Conservation (phyloP, 1,140 invertebrate genomes). For the Trichoplusia ni region DNA sequence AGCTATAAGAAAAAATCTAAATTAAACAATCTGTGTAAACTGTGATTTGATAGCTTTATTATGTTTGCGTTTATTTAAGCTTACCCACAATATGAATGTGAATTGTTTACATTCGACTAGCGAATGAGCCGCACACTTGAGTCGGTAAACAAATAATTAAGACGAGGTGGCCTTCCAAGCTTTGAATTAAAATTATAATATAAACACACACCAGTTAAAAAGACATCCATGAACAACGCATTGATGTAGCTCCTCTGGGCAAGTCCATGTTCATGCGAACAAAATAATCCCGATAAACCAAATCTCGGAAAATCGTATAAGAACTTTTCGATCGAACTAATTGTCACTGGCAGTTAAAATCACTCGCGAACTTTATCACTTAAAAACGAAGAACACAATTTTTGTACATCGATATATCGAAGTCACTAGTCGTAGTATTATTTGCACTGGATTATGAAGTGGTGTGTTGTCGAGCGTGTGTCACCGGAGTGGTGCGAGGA, state of each 20-base stretch:
- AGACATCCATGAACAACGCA: slow-evolving; percentile 81
- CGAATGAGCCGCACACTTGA: slow-evolving; percentile 29
- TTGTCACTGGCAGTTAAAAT: slow-evolving; percentile 51
- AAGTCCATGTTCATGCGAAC: slow-evolving; percentile 78
- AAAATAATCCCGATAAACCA: slow-evolving; percentile 51
- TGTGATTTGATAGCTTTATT: slow-evolving; percentile 25
- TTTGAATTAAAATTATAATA: slow-evolving; percentile 42
- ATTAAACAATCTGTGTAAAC: slow-evolving; percentile 14
- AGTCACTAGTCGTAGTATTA: slow-evolving; percentile 32
- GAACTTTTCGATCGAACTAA: slow-evolving; percentile 39
- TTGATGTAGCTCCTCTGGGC: slow-evolving; percentile 73
- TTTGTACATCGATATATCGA: slow-evolving; percentile 27
- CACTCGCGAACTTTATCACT: slow-evolving; percentile 49
- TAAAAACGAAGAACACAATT: slow-evolving; percentile 18
- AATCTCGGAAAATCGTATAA: slow-evolving; percentile 43
- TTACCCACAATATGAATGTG: slow-evolving; percentile 41
- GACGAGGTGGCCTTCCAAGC: slow-evolving; percentile 5
- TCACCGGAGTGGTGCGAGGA: slow-evolving; percentile 54
- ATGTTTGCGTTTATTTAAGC: slow-evolving; percentile 26
- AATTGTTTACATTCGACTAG: slow-evolving; percentile 41
- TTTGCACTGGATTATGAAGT: slow-evolving; percentile 42
- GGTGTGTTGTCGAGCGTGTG: slow-evolving; percentile 48
- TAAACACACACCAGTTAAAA: slow-evolving; percentile 78
- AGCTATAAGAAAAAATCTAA: slow-evolving; percentile 9
- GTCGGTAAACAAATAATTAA: slow-evolving; percentile 28